Evolutionary conservation across 2,113 vertebrate genomes (phyloP).

Genomic region (Albula goreensis): DNA sequence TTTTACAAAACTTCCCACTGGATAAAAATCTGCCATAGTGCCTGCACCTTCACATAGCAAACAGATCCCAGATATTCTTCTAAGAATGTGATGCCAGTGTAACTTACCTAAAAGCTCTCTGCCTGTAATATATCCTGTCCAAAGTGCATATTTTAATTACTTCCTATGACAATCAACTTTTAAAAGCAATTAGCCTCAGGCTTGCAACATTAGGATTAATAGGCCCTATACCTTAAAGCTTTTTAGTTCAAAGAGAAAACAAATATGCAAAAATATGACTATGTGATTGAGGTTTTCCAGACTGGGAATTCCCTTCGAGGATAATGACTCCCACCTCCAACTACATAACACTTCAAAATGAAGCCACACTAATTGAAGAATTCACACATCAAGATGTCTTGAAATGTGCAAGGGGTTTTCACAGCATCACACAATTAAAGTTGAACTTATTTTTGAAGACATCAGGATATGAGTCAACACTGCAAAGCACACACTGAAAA

Average conservation of each 20-base stretch:
- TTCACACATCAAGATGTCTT: constrained; percentile 31
- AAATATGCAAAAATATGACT: constrained; percentile 34
- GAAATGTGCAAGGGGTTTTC: constrained; percentile 30
- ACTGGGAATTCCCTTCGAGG: constrained; percentile 45
- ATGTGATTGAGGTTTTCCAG: constrained; percentile 35
- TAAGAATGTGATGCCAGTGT: background rate
- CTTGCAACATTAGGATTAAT: constrained; percentile 31
- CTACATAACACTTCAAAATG: constrained; percentile 28
- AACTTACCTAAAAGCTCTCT: background rate
- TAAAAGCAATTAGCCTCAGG: constrained; percentile 34
- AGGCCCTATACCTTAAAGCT: constrained; percentile 29
- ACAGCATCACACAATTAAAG: constrained; percentile 31
- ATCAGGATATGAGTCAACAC: background rate
- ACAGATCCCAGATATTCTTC: background rate
- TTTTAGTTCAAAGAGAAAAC: constrained; percentile 38
- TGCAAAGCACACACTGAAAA: background rate
- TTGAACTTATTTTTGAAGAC: background rate
- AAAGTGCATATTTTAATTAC: background rate
- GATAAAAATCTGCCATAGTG: background rate
- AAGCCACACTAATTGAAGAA: constrained; percentile 41
- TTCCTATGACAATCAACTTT: constrained; percentile 16
- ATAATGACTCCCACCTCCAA: constrained; percentile 25
- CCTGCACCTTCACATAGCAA: too few relatives aligned
- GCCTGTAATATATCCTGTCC: background rate
- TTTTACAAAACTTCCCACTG: background rate